phyloP scores from a whole-genome alignment of 2,888 invertebrate species.

The Arge pagana region DNA sequence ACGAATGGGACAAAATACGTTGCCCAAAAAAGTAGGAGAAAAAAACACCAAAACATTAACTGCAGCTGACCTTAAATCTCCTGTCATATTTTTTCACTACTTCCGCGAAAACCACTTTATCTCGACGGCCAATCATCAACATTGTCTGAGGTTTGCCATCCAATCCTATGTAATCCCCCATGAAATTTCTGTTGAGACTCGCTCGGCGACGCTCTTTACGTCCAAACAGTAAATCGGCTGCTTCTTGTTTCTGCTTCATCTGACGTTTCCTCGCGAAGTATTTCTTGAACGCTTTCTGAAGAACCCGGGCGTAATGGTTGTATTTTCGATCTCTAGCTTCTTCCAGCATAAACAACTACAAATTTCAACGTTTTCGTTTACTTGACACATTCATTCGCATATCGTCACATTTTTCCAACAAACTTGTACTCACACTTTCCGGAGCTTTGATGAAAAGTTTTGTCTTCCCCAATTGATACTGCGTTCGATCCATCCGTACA shows the following conservation, averaged over 20 bases:
- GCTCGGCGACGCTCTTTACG: slow-evolving; percentile 67
- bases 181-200: slow-evolving; percentile 69
- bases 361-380: neutral
- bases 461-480: slow-evolving; percentile 68
- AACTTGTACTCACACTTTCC: slow-evolving; percentile 59
- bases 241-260: slow-evolving; percentile 64
- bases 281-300: slow-evolving; percentile 70
- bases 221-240: slow-evolving; percentile 58
- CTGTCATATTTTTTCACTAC: slow-evolving; percentile 70
- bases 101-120: slow-evolving; percentile 69
- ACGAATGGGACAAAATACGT: neutral
- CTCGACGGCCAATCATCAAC: slow-evolving; percentile 65
- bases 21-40: too few relatives aligned
- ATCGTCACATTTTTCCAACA: neutral
- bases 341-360: slow-evolving; percentile 69
- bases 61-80: slow-evolving; percentile 64
- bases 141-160: slow-evolving; percentile 65
- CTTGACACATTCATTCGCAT: neutral
- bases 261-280: slow-evolving; percentile 66
- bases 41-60: neutral
- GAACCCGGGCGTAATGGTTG: slow-evolving; percentile 67
- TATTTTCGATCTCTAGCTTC: slow-evolving; percentile 70
- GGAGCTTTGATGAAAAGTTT: slow-evolving; percentile 74
- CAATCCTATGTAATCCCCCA: slow-evolving; percentile 72
- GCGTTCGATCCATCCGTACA: slow-evolving; percentile 65